Evolutionary conservation across 2,797 vertebrate species (phyloP).

Genomic region (Sebastes goodei): DNA sequence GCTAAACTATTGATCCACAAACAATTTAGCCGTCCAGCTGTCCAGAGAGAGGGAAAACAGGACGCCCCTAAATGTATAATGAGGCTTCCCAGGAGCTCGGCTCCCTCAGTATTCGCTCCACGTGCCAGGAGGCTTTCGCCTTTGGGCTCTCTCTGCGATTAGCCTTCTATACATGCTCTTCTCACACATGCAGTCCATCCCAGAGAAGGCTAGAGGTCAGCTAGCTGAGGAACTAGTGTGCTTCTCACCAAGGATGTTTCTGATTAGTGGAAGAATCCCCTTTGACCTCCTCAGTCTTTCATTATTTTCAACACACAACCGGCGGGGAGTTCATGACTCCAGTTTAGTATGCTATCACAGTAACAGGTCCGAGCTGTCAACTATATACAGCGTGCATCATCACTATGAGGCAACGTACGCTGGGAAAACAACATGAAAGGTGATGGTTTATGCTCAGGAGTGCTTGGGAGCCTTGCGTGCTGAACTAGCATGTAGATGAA

Average conservation of each 20-base stretch:
- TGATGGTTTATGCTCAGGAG: not conserved
- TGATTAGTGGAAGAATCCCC: slow-evolving; percentile 40
- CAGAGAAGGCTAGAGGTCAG: slow-evolving; percentile 39
- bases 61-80: slow-evolving; percentile 78
- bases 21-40: slow-evolving; percentile 80
- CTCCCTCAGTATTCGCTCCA: slow-evolving; percentile 67
- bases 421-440: slow-evolving; percentile 11
- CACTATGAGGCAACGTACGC: not conserved
- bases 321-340: slow-evolving; percentile 8
- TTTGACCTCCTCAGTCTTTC: slow-evolving; percentile 26
- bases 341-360: slow-evolving; percentile 2
- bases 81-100: slow-evolving; percentile 63
- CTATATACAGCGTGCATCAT: not conserved
- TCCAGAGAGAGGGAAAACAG: slow-evolving; percentile 69
- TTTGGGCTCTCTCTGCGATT: slow-evolving; percentile 50
- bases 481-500: slow-evolving; percentile 39
- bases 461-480: not conserved
- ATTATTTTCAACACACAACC: slow-evolving; percentile 16
- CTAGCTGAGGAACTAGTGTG: slow-evolving; percentile 4
- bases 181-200: slow-evolving; percentile 33
- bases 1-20: slow-evolving; percentile 84
- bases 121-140: slow-evolving; percentile 56
- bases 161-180: slow-evolving; percentile 34
- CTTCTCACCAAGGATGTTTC: slow-evolving; percentile 48
- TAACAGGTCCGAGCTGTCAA: not conserved